A percentile compares a stretch with the other conserved stretches of the same genome.
Conservation (phyloP, 1,140 invertebrate species). For the Atta cephalotes region DNA sequence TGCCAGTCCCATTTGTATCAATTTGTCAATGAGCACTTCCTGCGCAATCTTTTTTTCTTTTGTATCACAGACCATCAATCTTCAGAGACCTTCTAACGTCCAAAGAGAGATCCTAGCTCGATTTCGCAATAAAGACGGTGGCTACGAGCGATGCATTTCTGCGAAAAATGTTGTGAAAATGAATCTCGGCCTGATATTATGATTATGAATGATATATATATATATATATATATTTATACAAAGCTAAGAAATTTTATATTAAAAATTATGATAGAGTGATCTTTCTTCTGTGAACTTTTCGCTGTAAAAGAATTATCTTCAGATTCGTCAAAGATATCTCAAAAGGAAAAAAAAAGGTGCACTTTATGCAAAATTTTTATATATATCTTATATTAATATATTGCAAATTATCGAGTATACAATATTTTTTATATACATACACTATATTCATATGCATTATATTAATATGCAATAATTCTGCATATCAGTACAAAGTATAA, state of each 20-base stretch:
- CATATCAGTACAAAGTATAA: background rate
- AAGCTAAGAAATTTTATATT: conserved; percentile 2
- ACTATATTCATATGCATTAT: too few species aligned
- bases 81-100: conserved; percentile 29
- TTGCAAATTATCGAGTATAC: background rate
- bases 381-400: background rate
- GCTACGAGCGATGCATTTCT: background rate
- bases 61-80: conserved; percentile 43
- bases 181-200: conserved; percentile 15
- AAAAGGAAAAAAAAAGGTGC: background rate
- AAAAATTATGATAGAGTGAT: background rate
- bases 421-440: background rate
- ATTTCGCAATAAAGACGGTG: conserved; percentile 24
- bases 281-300: background rate
- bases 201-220: conserved; percentile 1
- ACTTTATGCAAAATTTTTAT: background rate
- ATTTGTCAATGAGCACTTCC: conserved; percentile 60
- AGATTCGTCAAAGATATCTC: background rate
- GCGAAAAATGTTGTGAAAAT: conserved; percentile 12
- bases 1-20: conserved; percentile 51
- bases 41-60: conserved; percentile 11
- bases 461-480: background rate
- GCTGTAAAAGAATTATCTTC: background rate
- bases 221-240: background rate
- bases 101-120: background rate